A percentile compares a stretch with the other conserved stretches of the same genome.
These are phyloP conservation scores for Serilophus lunatus DNA, from an alignment of 2,113 vertebrate species.

Conservation along the genomic window DNA sequence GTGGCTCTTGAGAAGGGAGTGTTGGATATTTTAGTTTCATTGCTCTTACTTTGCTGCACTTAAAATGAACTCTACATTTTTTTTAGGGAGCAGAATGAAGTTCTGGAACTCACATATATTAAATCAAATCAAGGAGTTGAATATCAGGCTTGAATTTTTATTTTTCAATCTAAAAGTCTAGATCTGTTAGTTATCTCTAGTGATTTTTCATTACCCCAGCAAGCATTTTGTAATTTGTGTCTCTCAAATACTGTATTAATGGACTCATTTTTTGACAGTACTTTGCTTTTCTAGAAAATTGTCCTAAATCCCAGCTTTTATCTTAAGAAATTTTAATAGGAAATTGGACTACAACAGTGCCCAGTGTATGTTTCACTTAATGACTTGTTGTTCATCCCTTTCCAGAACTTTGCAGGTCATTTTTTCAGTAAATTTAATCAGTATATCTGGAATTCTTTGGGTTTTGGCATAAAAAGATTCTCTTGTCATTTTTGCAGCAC, in stretches of 20 bases:
- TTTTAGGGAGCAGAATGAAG: not conserved
- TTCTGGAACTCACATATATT: not conserved
- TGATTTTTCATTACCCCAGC: not conserved
- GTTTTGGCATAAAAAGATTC: not conserved
- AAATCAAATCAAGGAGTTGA: not conserved
- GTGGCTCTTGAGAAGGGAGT: not conserved
- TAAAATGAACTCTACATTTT: not conserved
- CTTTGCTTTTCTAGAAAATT: not conserved
- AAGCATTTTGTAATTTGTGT: not conserved
- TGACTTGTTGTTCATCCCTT: not conserved
- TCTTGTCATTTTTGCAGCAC: not conserved
- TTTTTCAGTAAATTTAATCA: not conserved
- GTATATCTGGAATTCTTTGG: not conserved
- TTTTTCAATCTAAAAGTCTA: not conserved
- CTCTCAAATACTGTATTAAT: not conserved
- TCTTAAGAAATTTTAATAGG: not conserved
- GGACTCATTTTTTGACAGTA: not conserved
- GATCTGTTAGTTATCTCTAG: not conserved
- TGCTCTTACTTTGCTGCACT: not conserved
- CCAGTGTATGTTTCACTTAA: not conserved
- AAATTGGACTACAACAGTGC: not conserved
- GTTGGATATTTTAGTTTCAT: not conserved
- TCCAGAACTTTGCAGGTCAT: not conserved
- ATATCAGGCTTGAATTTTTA: not conserved
- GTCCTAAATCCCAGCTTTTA: not conserved